Base-by-base conservation (phyloP, 1,140 invertebrate species). In the Drosophila seguyi region DNA sequence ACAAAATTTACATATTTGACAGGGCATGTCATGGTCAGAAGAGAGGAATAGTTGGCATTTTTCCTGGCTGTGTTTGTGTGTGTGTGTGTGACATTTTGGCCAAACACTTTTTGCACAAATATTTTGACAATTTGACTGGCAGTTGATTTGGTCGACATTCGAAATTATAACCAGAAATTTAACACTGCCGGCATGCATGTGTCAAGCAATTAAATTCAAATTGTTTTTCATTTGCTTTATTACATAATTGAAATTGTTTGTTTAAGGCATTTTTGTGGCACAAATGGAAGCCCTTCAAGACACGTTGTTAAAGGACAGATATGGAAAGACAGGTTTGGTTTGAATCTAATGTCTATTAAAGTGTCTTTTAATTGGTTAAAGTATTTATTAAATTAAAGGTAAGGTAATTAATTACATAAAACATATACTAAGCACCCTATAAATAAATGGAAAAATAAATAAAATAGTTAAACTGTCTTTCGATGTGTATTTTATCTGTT, bases 1-100 rank as follows among this genome's bases (percentile, higher is more conserved):
- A 42, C 25, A 55, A 59, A 79, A 87, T 83, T 73, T 88, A 65
- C 79, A 88, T 80, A 88, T 72, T 83, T 87, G 79, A 76, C 79
- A 82, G 62, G 14, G 61, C 68, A 36, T 75, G 73, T 75, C 72
- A 66, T 56, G 52, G 42, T 58, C 72, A 79, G 60, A 53, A 45
- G 16, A 44, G 34, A 38, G 16, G 47, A 76, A 67, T 66, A 60
- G 75, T 61, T 76, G 66, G 65, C 59, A 83, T 83, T 81, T 81
- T 72, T 61, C 63, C 72, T 73, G n/a, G 47, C 31, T 34, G 31
- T 31, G 31, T 25, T n/a, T n/a, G n/a, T n/a, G n/a, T 31, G 29
- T 25, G 3, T 47, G 65, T 11, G 29, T 63, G 61, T 79, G 83
- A 87, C 83, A 82, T 79, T 87, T 65, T 69, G 50, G 52, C 44